phyloP scores from a whole-genome alignment of 2,888 invertebrate genomes.

The Standfussiana lucernea region DNA sequence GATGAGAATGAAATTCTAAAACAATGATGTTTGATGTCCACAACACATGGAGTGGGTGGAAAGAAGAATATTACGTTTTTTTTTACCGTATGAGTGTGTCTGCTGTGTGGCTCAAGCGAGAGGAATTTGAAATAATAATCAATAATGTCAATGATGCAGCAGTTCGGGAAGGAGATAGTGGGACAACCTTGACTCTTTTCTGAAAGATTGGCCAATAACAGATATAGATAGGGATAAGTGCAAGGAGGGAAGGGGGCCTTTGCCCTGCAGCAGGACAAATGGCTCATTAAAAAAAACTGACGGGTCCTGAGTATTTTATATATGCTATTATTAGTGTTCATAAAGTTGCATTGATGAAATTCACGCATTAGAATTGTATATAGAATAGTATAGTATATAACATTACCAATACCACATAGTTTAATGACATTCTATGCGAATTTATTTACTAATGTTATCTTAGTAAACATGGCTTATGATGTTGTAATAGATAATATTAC shows the following conservation, averaged over 20 bases:
- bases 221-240: not conserved
- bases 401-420: not conserved
- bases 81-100: not conserved
- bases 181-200: not conserved
- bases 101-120: not conserved
- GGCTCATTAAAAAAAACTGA: not conserved
- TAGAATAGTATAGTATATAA: not conserved
- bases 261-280: not conserved
- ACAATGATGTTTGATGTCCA: too few relatives aligned
- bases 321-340: too few relatives aligned
- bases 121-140: not conserved
- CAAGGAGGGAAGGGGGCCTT: not conserved
- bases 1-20: too few relatives aligned
- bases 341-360: not conserved
- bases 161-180: not conserved
- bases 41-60: not conserved
- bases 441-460: constrained; percentile 4
- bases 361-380: not conserved
- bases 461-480: constrained; percentile 1
- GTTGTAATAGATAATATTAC: constrained; percentile 16
- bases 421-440: not conserved
- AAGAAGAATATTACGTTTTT: not conserved
- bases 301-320: not conserved
- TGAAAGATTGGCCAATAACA: not conserved
- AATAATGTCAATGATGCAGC: not conserved